phyloP scores from a whole-genome alignment of 2,888 invertebrate genomes.

The Phalangium opilio region DNA sequence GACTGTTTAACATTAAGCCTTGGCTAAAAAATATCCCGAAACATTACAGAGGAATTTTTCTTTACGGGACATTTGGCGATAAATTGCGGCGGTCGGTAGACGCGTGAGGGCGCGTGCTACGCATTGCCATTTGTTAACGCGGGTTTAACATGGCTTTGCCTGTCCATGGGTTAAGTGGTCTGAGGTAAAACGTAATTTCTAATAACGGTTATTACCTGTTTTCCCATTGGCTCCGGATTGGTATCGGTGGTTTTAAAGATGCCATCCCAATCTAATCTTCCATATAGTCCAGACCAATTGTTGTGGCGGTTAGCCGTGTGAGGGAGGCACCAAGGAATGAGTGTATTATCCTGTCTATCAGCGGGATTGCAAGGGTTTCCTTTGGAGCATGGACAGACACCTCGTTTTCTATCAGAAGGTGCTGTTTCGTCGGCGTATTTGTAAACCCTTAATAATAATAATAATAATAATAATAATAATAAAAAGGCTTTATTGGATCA shows the following conservation, averaged over 20 bases:
- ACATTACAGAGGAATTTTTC: too few relatives aligned
- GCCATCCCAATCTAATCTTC: constrained; percentile 61
- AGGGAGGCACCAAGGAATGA: constrained; percentile 76
- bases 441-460: constrained; percentile 34
- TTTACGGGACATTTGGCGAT: too few relatives aligned
- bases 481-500: too few relatives aligned
- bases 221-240: constrained; percentile 80
- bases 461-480: constrained; percentile 1
- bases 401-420: constrained; percentile 43
- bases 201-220: too few relatives aligned
- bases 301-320: constrained; percentile 73
- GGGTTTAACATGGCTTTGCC: too few relatives aligned
- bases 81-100: too few relatives aligned
- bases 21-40: too few relatives aligned
- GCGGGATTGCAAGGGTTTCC: constrained; percentile 45
- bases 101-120: too few relatives aligned
- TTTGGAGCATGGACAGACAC: constrained; percentile 58
- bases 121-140: too few relatives aligned
- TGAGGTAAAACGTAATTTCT: too few relatives aligned
- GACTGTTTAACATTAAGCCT: too few relatives aligned
- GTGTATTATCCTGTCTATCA: constrained; percentile 62
- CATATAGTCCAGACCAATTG: constrained; percentile 73
- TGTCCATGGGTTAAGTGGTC: too few relatives aligned
- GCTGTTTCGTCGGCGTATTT: constrained; percentile 39
- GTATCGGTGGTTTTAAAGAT: constrained; percentile 66